phyloP scores from a whole-genome alignment of 2,888 invertebrate genomes.

The Drosophila recens region DNA sequence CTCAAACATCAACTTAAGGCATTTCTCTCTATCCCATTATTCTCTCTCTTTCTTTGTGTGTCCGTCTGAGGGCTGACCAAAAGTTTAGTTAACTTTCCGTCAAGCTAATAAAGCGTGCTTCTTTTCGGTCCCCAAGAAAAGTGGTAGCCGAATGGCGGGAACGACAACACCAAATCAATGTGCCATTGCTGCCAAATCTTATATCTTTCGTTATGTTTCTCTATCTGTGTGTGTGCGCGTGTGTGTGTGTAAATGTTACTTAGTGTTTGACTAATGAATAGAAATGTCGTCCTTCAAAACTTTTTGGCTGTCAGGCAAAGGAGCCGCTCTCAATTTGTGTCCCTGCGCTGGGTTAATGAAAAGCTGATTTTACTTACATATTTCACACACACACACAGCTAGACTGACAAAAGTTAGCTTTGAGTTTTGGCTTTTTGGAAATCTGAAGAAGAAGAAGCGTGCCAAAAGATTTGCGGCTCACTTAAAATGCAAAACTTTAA shows the following conservation, averaged over 20 bases:
- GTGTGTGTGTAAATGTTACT: constrained; percentile 27
- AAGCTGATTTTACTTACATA: constrained; percentile 60
- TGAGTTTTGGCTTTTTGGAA: constrained; percentile 57
- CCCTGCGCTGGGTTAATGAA: constrained; percentile 65
- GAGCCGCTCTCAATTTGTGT: constrained; percentile 36
- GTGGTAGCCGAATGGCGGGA: constrained; percentile 42
- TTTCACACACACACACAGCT: constrained; percentile 11
- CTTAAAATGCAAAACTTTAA: constrained; percentile 65
- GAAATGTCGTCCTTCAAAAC: constrained; percentile 71
- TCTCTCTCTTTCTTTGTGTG: background rate
- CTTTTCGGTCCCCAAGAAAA: constrained; percentile 46
- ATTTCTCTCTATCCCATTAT: background rate
- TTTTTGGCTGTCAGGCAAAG: constrained; percentile 58
- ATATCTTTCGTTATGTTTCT: constrained; percentile 29
- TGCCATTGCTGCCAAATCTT: constrained; percentile 37
- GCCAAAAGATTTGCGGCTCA: constrained; percentile 61
- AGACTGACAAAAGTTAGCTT: constrained; percentile 45
- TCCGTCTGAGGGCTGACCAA: constrained; percentile 30
- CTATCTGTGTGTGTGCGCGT: constrained; percentile 11
- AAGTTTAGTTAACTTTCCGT: constrained; percentile 72
- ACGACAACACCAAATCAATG: constrained; percentile 69
- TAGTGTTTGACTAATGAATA: constrained; percentile 71
- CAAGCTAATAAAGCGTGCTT: too few relatives aligned
- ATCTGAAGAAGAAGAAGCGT: constrained; percentile 49
- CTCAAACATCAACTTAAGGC: constrained; percentile 27